These are phyloP conservation scores for Falco berigora DNA, from an alignment of 2,797 vertebrate genomes.

Conservation along the genomic window DNA sequence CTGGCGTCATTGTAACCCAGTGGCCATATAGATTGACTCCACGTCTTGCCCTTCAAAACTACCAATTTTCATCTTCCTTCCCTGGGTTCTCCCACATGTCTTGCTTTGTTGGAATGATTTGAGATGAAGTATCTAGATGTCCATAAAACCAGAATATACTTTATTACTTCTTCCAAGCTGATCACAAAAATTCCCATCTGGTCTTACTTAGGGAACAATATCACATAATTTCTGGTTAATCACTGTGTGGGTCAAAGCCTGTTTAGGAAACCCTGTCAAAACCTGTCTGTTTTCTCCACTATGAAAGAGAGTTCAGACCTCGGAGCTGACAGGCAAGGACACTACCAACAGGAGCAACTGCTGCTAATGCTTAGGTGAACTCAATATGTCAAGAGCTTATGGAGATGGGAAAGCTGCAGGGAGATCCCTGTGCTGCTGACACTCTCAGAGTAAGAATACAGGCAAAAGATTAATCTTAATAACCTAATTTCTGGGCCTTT, in stretches of 20 bases:
- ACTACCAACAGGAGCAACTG: not conserved
- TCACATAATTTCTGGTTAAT: not conserved
- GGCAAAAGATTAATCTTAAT: not conserved
- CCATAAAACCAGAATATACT: not conserved
- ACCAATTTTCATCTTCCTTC: not conserved
- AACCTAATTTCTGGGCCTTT: not conserved
- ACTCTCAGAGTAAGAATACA: not conserved
- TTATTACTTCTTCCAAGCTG: not conserved
- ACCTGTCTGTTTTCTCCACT: not conserved
- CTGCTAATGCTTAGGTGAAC: not conserved
- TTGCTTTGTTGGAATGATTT: not conserved
- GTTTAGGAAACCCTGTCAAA: not conserved
- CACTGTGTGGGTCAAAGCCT: not conserved
- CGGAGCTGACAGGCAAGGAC: not conserved
- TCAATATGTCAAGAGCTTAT: not conserved
- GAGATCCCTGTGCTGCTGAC: not conserved
- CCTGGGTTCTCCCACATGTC: not conserved
- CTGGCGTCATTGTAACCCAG: not conserved
- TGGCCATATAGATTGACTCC: not conserved
- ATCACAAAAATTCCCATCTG: not conserved
- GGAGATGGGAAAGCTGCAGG: not conserved
- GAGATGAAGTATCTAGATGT: not conserved
- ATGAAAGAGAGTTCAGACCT: not conserved
- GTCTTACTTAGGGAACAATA: not conserved
- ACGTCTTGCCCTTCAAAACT: not conserved